Conservation (phyloP, 2,797 vertebrate genomes). For the Etheostoma perlongum region DNA sequence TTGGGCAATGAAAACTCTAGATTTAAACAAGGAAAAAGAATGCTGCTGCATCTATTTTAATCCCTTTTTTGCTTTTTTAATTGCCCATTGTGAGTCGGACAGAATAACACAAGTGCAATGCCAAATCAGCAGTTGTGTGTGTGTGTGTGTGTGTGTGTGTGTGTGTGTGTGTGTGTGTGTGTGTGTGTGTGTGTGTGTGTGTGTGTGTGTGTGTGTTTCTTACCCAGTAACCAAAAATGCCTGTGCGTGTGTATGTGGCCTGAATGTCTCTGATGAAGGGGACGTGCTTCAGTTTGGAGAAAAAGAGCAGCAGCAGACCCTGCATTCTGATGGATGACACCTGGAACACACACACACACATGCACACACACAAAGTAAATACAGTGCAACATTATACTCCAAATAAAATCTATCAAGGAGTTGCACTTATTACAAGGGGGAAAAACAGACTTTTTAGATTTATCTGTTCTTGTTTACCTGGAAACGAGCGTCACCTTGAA, state of each 20-base stretch:
- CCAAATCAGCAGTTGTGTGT: neutral
- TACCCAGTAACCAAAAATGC: slow-evolving; percentile 96
- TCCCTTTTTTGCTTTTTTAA: too few relatives aligned
- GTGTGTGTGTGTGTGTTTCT: slow-evolving; percentile 41
- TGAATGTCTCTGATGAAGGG: slow-evolving; percentile 91
- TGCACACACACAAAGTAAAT: neutral
- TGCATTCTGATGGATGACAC: slow-evolving; percentile 95
- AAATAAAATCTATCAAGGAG: neutral
- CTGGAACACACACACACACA: slow-evolving; percentile 68
- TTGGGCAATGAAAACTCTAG: neutral
- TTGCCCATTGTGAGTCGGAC: neutral
- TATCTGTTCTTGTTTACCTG: neutral
- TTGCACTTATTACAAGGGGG: neutral
- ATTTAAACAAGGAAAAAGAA: neutral
- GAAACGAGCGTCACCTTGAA: neutral
- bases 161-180: slow-evolving; percentile 89
- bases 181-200: neutral
- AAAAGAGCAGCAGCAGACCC: slow-evolving; percentile 92
- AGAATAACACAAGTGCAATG: neutral
- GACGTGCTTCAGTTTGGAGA: slow-evolving; percentile 90
- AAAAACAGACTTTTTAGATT: neutral
- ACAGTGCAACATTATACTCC: neutral
- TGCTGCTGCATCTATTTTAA: neutral
- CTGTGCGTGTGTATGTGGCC: slow-evolving; percentile 92
- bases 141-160: neutral